Evolutionary conservation across 2,797 vertebrate species (phyloP).

Genomic region (Typhlichthys eigenmanni): DNA sequence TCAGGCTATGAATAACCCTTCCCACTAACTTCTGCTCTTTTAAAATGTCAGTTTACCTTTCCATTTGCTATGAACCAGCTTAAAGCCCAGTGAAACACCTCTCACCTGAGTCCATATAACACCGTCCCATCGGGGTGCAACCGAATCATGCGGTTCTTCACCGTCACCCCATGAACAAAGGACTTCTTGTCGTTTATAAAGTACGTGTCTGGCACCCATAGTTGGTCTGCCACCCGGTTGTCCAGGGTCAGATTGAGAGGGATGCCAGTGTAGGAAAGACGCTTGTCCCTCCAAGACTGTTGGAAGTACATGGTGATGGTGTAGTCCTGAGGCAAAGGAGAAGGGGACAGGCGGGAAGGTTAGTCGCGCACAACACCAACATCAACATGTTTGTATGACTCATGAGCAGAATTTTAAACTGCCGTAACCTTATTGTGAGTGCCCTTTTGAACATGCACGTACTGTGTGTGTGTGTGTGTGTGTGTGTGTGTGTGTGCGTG

Average conservation of each 20-base stretch:
- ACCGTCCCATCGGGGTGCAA: constrained; percentile 94
- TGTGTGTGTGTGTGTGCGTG: neutral
- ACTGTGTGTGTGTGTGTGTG: neutral
- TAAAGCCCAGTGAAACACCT: neutral
- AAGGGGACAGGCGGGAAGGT: constrained; percentile 5
- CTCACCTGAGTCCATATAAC: constrained; percentile 90
- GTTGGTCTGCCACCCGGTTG: constrained; percentile 92
- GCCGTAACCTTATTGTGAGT: constrained; percentile 1
- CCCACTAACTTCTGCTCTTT: too few species aligned
- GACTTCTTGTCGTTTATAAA: constrained; percentile 97
- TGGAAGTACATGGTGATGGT: constrained; percentile 94
- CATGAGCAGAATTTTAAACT: neutral
- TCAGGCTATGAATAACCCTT: too few species aligned
- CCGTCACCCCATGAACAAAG: constrained; percentile 93
- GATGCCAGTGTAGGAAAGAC: constrained; percentile 90
- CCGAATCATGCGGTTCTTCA: constrained; percentile 94
- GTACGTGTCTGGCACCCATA: constrained; percentile 95
- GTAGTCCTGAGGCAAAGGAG: constrained; percentile 81
- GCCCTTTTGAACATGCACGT: neutral
- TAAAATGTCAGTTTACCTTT: too few species aligned
- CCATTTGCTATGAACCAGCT: too few species aligned
- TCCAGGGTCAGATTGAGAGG: constrained; percentile 90
- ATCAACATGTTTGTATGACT: neutral
- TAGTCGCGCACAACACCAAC: constrained; percentile 1
- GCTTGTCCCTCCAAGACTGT: constrained; percentile 92